Percentiles rank a stretch among this genome's conserved stretches.
These are phyloP conservation scores for Camarhynchus parvulus DNA, from an alignment of 2,113 vertebrate genomes.

Conservation along the genomic window DNA sequence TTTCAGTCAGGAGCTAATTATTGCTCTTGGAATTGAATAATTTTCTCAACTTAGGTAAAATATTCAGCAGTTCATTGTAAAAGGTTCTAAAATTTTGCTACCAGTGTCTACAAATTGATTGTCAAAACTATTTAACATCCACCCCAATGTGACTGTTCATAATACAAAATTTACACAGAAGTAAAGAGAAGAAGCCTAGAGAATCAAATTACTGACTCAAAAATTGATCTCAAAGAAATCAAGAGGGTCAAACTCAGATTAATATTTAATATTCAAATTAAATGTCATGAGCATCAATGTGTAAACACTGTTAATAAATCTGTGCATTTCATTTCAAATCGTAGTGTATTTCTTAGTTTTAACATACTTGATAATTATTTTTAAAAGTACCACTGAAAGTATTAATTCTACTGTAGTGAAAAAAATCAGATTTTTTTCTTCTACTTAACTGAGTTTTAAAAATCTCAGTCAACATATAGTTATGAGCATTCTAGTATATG, in stretches of 20 bases:
- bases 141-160: accelerated
- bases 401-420: neutral
- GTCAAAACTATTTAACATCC: neutral
- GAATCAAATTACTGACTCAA: neutral
- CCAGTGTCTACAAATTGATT: neutral
- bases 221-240: neutral
- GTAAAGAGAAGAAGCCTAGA: neutral
- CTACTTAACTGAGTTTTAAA: neutral
- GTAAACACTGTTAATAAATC: conserved; percentile 9
- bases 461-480: neutral
- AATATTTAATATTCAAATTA: neutral
- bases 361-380: neutral
- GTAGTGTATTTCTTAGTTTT: neutral
- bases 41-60: neutral
- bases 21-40: neutral
- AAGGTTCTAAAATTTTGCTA: neutral
- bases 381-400: neutral
- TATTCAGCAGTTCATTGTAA: neutral
- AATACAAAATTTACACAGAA: neutral
- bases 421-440: neutral
- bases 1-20: neutral
- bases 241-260: neutral
- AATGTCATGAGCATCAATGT: neutral
- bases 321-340: neutral
- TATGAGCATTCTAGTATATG: neutral